A percentile compares a stretch with the other conserved stretches of the same genome.
phyloP scores from a whole-genome alignment of 2,888 invertebrate species.

The Apeira syringaria region DNA sequence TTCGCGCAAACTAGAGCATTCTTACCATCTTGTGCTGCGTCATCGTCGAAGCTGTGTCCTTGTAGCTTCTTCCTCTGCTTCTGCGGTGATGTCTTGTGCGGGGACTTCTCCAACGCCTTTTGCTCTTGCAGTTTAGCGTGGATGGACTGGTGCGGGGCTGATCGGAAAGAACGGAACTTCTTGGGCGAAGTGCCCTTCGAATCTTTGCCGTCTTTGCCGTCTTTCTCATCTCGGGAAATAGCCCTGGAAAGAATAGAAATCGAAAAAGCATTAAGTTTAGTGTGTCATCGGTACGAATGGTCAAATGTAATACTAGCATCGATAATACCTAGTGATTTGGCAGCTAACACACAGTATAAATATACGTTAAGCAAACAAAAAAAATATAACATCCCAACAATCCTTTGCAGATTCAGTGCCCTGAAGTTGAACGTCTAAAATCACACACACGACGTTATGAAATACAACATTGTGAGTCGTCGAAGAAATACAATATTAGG shows the following conservation, averaged over 20 bases:
- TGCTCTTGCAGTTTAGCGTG: constrained; percentile 85
- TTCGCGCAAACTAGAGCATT: no score
- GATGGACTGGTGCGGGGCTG: constrained; percentile 82
- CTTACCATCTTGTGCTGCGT: constrained; percentile 74
- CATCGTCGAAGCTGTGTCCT: constrained; percentile 77
- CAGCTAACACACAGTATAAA: neutral
- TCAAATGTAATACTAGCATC: no score
- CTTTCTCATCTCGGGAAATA: constrained; percentile 93
- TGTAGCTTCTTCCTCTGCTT: constrained; percentile 82
- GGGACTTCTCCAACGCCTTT: constrained; percentile 84
- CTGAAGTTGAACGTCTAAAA: neutral
- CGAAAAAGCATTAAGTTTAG: no score
- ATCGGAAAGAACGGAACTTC: constrained; percentile 84
- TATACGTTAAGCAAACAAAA: constrained; percentile 11
- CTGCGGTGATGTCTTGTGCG: constrained; percentile 84
- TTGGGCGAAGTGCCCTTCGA: constrained; percentile 89
- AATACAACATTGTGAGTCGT: no score
- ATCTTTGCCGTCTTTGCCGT: constrained; percentile 93
- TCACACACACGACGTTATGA: no score
- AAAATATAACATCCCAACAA: constrained; percentile 15
- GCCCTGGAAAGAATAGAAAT: constrained; percentile 76
- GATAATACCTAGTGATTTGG: no score
- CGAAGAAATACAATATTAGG: no score
- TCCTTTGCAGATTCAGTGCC: constrained; percentile 5
- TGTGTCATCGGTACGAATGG: no score